A percentile compares a stretch with the other conserved stretches of the same genome.
Conservation (phyloP, 2,888 invertebrate genomes). For the Dione juno region DNA sequence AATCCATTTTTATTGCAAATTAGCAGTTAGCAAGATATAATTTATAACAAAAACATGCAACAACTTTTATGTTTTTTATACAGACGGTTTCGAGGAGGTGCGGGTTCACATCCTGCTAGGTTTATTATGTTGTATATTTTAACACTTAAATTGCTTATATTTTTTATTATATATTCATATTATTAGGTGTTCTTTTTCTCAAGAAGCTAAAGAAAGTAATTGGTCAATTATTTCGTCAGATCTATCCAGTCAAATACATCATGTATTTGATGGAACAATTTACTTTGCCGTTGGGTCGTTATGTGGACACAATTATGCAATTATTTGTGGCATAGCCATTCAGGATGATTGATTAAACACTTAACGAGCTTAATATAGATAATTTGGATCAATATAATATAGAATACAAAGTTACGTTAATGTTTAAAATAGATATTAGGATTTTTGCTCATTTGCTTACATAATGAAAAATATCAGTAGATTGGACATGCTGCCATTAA, state of each 20-base stretch:
- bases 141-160: not conserved
- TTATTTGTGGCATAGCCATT: constrained; percentile 17
- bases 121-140: too few species aligned
- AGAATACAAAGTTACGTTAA: too few species aligned
- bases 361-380: constrained; percentile 13
- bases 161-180: not conserved
- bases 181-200: not conserved
- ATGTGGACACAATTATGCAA: constrained; percentile 17
- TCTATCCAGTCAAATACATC: not conserved
- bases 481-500: too few species aligned
- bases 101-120: too few species aligned
- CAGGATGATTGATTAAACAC: constrained; percentile 19
- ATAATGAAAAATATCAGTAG: too few species aligned
- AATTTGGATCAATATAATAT: not conserved
- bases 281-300: not conserved
- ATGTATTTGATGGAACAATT: constrained; percentile 7
- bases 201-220: not conserved
- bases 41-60: too few species aligned
- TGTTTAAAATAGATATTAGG: too few species aligned
- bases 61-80: too few species aligned
- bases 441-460: too few species aligned
- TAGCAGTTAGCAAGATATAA: too few species aligned
- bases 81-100: too few species aligned
- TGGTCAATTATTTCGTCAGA: not conserved
- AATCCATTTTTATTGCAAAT: too few species aligned